These are phyloP conservation scores for Indri indri DNA, from an alignment of 2,113 vertebrate species.

Conservation along the genomic window DNA sequence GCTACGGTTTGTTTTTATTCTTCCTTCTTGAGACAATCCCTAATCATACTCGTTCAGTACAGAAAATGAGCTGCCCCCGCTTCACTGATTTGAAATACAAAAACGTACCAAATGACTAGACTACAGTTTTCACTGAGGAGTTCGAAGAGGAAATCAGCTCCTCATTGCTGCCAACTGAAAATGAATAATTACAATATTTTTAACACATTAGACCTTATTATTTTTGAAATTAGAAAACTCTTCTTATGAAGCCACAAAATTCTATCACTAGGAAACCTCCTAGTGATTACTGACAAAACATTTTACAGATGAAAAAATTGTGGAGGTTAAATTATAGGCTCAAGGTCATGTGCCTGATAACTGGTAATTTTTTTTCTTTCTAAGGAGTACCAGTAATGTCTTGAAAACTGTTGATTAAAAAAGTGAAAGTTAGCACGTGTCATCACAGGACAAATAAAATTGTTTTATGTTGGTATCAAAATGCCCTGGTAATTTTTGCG, in stretches of 20 bases:
- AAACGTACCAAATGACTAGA: slow-evolving; percentile 63
- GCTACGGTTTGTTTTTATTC: slow-evolving; percentile 49
- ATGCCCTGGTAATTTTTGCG: slow-evolving; percentile 37
- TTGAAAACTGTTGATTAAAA: slow-evolving; percentile 35
- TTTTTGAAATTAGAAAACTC: slow-evolving; percentile 57
- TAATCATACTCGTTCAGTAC: slow-evolving; percentile 21
- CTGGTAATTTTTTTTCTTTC: background rate
- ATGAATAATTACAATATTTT: slow-evolving; percentile 52
- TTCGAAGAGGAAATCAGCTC: slow-evolving; percentile 57
- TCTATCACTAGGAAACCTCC: background rate
- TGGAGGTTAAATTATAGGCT: slow-evolving; percentile 39
- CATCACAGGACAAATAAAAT: background rate
- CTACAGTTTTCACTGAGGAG: slow-evolving; percentile 59
- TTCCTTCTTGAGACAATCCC: slow-evolving; percentile 53
- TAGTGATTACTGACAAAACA: background rate
- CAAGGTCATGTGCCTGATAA: background rate
- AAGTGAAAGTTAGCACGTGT: slow-evolving; percentile 23
- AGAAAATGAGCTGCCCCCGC: slow-evolving; percentile 49
- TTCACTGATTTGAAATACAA: slow-evolving; percentile 49
- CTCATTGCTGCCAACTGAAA: slow-evolving; percentile 43
- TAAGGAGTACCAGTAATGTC: background rate
- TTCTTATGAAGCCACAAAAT: background rate
- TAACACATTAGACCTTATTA: slow-evolving; percentile 42
- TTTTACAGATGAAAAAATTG: slow-evolving; percentile 21
- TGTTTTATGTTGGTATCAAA: slow-evolving; percentile 26